Evolutionary conservation across 1,140 invertebrate genomes (phyloP).

Genomic region (Trissolcus basalis): DNA sequence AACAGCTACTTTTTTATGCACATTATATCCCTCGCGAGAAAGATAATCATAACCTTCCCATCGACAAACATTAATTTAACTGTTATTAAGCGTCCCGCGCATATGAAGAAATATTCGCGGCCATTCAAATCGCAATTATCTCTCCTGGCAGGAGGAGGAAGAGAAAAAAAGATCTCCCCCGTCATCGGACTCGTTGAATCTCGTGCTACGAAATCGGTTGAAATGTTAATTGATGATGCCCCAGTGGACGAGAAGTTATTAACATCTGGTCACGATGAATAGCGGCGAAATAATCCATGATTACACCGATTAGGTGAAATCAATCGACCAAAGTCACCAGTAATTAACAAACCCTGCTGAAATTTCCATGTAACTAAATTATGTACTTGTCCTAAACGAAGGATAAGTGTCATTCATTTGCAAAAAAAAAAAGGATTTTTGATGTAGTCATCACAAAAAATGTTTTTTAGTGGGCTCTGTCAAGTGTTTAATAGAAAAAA

Average conservation of each 20-base stretch:
- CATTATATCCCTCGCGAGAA: constrained; percentile 28
- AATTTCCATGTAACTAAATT: no score
- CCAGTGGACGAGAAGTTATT: constrained; percentile 23
- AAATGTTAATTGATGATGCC: constrained; percentile 14
- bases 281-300: constrained; percentile 12
- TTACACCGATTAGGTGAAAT: neutral
- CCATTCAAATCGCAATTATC: constrained; percentile 18
- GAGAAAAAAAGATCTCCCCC: constrained; percentile 2
- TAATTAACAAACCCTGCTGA: no score
- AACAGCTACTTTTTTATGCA: constrained; percentile 34
- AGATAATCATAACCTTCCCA: constrained; percentile 24
- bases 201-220: constrained; percentile 8
- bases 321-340: no score
- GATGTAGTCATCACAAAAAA: no score
- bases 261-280: constrained; percentile 11
- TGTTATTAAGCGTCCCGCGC: constrained; percentile 18
- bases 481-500: no score
- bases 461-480: no score
- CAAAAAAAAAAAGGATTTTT: no score
- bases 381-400: no score
- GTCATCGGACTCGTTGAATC: constrained; percentile 4
- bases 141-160: no score
- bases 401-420: no score
- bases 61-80: constrained; percentile 26
- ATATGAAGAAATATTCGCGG: constrained; percentile 12